phyloP scores from a whole-genome alignment of 1,140 invertebrate genomes.

The Panonychus citri region DNA sequence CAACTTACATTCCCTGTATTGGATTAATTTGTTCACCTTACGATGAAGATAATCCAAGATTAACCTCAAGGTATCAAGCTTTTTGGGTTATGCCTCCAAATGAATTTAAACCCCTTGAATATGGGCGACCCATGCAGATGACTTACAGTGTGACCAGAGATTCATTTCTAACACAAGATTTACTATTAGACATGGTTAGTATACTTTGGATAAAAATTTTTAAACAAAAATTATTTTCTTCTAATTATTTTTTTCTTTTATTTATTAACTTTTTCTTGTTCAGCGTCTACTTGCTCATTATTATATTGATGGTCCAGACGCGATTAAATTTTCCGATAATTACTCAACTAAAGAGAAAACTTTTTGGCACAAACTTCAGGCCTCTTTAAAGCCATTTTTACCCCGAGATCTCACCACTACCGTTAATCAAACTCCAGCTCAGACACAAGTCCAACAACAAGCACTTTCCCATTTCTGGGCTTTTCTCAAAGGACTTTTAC shows the following conservation, averaged over 20 bases:
- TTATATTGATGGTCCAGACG: conserved; percentile 49
- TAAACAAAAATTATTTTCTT: conserved; percentile 1
- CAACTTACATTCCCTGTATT: conserved; percentile 70
- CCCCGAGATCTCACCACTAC: conserved; percentile 16
- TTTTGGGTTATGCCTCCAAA: conserved; percentile 86
- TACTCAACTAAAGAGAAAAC: conserved; percentile 21
- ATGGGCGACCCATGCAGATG: conserved; percentile 67
- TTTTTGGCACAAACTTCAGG: conserved; percentile 23
- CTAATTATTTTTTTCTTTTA: conserved; percentile 13
- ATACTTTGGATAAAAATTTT: too few relatives aligned
- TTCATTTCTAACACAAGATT: conserved; percentile 49
- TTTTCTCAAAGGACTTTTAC: conserved; percentile 16
- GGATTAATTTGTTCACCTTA: conserved; percentile 78
- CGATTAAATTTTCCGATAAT: conserved; percentile 49
- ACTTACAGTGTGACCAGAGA: conserved; percentile 60
- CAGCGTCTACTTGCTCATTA: conserved; percentile 57
- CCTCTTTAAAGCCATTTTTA: conserved; percentile 15
- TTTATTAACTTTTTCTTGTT: conserved; percentile 17
- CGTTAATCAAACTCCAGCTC: conserved; percentile 8
- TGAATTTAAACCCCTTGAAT: conserved; percentile 66
- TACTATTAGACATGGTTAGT: conserved; percentile 49
- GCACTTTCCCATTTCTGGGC: conserved; percentile 19
- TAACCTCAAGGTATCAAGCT: conserved; percentile 35
- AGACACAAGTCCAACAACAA: conserved; percentile 13
- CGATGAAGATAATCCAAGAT: conserved; percentile 36